Base-by-base conservation (phyloP, 2,113 vertebrate genomes). In the Sorex araneus region DNA sequence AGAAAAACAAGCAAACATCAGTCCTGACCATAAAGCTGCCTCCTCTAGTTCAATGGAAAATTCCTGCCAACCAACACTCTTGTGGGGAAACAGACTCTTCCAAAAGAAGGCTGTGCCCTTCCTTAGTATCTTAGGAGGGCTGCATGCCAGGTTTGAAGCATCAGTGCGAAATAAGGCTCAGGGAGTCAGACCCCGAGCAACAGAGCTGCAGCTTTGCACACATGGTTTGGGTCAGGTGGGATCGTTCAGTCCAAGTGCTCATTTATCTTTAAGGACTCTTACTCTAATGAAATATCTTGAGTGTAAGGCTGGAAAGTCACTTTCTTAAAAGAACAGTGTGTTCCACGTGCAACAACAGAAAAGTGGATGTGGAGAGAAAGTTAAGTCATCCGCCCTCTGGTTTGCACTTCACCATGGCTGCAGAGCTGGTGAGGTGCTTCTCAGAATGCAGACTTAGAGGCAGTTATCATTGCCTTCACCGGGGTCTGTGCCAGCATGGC, bases 321-420 rank as follows among this genome's bases (percentile, higher is more conserved):
- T 73, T 90, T 95, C 43, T 92, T 90, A 11, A 79, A 89, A 94
- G 63, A 92, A 30, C 36, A 92, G 23, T 89, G 76, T 57, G 89
- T 76, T 82, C 81, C 47, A 54, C 78, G 60, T 89, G 54, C 16
- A 83, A 23, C 60, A 69, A 74, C 84, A 73, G 69, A 87, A 87
- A 85, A 34, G 12, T 70, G 34, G n/a, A n/a, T 64, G 3, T 77
- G 76, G 87, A 78, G 75, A 84, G 50, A 23, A 79, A 91, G 69
- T 77, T 80, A 47, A 74, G 57, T 66, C 75, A 47, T 77, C 32
- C 54, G 32, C 9, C 21, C 69, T 60, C 85, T 63, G 43, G 36
- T 60, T 60, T 84, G 47, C 67, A 78, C 47, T 81, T 92, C 45
- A 32, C 80, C 54, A 19, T 87, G 85, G 88, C 23, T 73, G 19